Evolutionary conservation across 2,888 invertebrate genomes (phyloP).

Genomic region (Minunthozetes semirufus): DNA sequence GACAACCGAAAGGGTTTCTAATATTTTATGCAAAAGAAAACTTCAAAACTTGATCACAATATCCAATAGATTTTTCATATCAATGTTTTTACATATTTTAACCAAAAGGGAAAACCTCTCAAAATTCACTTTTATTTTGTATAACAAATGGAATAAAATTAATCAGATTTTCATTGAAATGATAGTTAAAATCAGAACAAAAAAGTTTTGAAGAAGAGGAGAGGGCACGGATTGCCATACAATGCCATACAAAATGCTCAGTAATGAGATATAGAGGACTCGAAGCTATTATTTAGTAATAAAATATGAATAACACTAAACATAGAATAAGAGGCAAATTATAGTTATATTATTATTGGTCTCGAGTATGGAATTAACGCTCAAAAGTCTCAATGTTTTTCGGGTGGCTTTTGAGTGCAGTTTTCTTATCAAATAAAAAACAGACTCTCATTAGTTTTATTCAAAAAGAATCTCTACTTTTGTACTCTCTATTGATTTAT

Average conservation of each 20-base stretch:
- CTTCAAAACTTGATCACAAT: too few relatives aligned
- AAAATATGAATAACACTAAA: neutral
- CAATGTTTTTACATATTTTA: too few relatives aligned
- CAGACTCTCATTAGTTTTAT: constrained; percentile 14
- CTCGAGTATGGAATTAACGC: neutral
- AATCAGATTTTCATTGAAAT: neutral
- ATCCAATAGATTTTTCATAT: too few relatives aligned
- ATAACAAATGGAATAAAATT: neutral
- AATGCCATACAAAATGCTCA: neutral
- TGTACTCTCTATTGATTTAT: too few relatives aligned
- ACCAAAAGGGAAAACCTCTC: too few relatives aligned
- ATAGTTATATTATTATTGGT: neutral
- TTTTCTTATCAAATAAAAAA: constrained; percentile 15
- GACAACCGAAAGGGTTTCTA: too few relatives aligned
- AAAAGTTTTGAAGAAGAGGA: neutral
- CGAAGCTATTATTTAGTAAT: constrained; percentile 2
- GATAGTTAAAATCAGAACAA: neutral
- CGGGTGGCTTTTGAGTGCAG: neutral
- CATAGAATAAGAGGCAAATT: neutral
- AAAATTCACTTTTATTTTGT: neutral
- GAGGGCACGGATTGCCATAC: neutral
- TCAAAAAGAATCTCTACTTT: too few relatives aligned
- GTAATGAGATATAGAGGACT: neutral
- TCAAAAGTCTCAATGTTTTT: neutral
- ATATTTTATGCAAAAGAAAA: too few relatives aligned